Conservation (phyloP, 1,140 invertebrate species). For the Tribolium castaneum region DNA sequence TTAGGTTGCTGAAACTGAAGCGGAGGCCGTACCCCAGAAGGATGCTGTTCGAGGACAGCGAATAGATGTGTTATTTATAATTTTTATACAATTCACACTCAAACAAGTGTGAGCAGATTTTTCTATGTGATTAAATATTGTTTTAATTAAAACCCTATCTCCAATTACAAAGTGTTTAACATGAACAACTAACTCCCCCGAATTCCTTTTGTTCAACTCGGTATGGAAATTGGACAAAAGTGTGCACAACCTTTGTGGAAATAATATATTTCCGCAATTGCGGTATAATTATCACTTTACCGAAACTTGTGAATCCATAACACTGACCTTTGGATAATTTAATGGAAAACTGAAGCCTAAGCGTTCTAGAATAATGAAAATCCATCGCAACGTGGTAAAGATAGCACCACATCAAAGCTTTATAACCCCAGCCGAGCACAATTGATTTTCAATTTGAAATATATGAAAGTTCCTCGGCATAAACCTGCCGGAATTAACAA, state of each 20-base stretch:
- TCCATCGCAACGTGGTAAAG: neutral
- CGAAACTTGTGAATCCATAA: neutral
- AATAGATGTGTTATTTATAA: neutral
- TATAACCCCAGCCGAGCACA: neutral
- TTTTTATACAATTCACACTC: too few relatives aligned
- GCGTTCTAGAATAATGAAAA: neutral
- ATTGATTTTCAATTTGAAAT: neutral
- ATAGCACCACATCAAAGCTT: neutral
- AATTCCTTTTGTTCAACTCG: neutral
- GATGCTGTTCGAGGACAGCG: slow-evolving; percentile 44
- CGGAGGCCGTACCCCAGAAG: slow-evolving; percentile 53
- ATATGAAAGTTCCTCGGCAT: neutral
- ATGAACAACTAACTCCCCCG: neutral
- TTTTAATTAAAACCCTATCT: neutral
- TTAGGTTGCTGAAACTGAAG: slow-evolving; percentile 55
- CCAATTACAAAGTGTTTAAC: neutral
- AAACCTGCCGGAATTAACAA: neutral
- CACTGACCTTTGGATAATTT: neutral
- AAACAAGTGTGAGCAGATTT: neutral
- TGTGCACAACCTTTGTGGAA: neutral
- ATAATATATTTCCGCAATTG: neutral
- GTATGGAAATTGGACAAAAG: neutral
- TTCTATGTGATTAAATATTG: neutral
- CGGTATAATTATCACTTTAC: too few relatives aligned
- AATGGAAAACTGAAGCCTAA: neutral